phyloP scores from a whole-genome alignment of 2,888 invertebrate species.

The Cataglyphis rosenhaueri region DNA sequence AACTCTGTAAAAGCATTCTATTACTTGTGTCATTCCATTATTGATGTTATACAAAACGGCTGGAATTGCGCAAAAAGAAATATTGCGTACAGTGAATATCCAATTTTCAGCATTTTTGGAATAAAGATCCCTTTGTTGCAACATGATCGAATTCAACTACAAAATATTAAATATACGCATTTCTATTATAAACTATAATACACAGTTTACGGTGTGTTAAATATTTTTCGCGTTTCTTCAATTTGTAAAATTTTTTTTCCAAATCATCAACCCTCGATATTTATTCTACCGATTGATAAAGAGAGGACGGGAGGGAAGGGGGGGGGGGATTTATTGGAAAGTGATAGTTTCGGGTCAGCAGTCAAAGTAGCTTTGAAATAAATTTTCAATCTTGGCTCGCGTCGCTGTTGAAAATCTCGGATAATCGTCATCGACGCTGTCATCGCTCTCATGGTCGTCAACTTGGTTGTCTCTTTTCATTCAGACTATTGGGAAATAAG shows the following conservation, averaged over 20 bases:
- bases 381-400: background rate
- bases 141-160: conserved; percentile 1
- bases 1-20: conserved; percentile 40
- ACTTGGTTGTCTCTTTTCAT: conserved; percentile 29
- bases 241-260: background rate
- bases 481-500: conserved; percentile 58
- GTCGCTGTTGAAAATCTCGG: conserved; percentile 23
- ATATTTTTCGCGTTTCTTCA: background rate
- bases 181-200: background rate
- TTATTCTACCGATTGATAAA: conserved; percentile 34
- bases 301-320: background rate
- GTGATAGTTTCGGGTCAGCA: conserved; percentile 2
- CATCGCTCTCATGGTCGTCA: conserved; percentile 2
- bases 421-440: conserved; percentile 22
- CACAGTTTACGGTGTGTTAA: background rate
- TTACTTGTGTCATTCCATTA: conserved; percentile 33
- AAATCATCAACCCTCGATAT: conserved; percentile 44
- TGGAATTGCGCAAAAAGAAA: conserved; percentile 22
- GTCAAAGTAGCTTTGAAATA: background rate
- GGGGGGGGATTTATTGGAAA: background rate
- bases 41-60: conserved; percentile 8
- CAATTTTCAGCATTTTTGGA: conserved; percentile 40
- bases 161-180: background rate
- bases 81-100: background rate
- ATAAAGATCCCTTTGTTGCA: conserved; percentile 25